phyloP scores from a whole-genome alignment of 2,113 vertebrate species.

The Phalacrocorax pelagicus region DNA sequence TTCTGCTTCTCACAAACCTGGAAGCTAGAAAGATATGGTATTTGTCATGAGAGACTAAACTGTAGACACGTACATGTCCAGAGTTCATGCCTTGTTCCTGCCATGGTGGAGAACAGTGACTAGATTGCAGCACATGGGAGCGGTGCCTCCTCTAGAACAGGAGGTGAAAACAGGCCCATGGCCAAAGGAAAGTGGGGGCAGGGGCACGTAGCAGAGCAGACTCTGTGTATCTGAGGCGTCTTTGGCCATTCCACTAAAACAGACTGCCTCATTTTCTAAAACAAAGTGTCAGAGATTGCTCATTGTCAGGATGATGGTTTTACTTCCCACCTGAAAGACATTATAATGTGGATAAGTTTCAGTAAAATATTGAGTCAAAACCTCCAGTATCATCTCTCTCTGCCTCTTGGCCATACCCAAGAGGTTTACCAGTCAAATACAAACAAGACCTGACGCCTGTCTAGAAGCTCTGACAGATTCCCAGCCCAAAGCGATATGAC shows the following conservation, averaged over 20 bases:
- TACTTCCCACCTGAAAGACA: not conserved
- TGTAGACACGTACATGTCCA: not conserved
- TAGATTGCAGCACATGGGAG: not conserved
- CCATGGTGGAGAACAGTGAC: accelerated
- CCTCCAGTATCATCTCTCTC: not conserved
- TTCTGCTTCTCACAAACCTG: not conserved
- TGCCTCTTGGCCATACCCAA: not conserved
- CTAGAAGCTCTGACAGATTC: constrained; percentile 33
- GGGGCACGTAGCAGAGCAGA: not conserved
- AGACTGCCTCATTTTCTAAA: not conserved
- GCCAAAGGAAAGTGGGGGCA: not conserved
- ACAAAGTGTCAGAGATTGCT: not conserved
- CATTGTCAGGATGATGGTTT: not conserved
- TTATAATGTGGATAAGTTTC: not conserved
- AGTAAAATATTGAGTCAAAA: not conserved
- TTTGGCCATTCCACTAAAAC: not conserved
- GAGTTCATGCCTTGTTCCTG: not conserved
- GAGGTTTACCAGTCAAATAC: not conserved
- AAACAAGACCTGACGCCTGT: constrained; percentile 18
- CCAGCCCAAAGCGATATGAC: not conserved
- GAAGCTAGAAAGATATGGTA: not conserved
- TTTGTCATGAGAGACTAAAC: not conserved
- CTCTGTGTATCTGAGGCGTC: not conserved
- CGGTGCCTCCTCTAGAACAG: not conserved
- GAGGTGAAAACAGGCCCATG: not conserved